A percentile compares a stretch with the other conserved stretches of the same genome.
These are phyloP conservation scores for Gryllus longicercus DNA, from an alignment of 2,888 invertebrate genomes.

Conservation along the genomic window DNA sequence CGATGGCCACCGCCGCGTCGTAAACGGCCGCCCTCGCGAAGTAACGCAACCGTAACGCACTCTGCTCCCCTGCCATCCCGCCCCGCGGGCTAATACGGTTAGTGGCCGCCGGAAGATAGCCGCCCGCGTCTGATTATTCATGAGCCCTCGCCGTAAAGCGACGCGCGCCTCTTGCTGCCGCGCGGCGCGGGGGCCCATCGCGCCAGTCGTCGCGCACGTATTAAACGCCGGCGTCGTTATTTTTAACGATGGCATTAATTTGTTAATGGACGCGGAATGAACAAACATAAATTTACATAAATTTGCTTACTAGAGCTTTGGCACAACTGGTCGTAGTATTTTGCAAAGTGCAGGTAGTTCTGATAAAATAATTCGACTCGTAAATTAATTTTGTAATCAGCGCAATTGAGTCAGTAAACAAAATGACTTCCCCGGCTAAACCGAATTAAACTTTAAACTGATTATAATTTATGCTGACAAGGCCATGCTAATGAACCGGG, in stretches of 20 bases:
- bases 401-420: conserved; percentile 17
- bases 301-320: background rate
- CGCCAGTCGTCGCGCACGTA: conserved; percentile 17
- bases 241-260: conserved; percentile 1
- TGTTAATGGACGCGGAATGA: conserved; percentile 8
- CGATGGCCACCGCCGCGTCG: too few relatives aligned
- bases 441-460: conserved; percentile 2
- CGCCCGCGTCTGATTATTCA: background rate
- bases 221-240: conserved; percentile 8
- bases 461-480: conserved; percentile 17
- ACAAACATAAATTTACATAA: conserved; percentile 17
- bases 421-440: background rate
- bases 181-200: background rate
- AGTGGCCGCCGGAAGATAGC: background rate
- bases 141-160: background rate
- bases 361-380: conserved; percentile 17
- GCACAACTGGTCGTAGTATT: background rate
- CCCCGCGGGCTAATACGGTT: background rate
- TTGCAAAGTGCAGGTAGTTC: conserved; percentile 11
- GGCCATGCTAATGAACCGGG: conserved; percentile 3
- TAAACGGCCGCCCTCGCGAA: too few relatives aligned
- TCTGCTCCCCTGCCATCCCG: too few relatives aligned
- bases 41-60: too few relatives aligned
- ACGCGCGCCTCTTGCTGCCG: background rate
- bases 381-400: conserved; percentile 17